Conservation (phyloP, 2,888 invertebrate species). For the Monopis laevigella region DNA sequence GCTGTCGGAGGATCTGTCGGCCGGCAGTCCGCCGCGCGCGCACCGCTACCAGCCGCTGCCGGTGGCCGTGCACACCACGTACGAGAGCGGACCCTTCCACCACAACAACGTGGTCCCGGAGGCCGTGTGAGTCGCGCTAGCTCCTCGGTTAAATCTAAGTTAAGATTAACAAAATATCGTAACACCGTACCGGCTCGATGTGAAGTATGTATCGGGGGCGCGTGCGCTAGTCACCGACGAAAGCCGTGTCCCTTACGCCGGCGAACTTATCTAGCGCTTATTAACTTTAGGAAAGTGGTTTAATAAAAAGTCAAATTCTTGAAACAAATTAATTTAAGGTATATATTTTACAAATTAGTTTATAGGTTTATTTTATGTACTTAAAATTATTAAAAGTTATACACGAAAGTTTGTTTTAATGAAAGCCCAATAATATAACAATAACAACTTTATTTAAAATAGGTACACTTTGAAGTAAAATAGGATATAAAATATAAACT, state of each 20-base stretch:
- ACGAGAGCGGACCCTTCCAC: constrained; percentile 71
- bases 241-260: neutral
- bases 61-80: constrained; percentile 50
- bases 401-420: constrained; percentile 36
- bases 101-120: constrained; percentile 71
- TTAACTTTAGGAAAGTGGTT: constrained; percentile 17
- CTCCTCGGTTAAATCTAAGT: constrained; percentile 13
- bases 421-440: neutral
- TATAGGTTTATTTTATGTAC: constrained; percentile 67
- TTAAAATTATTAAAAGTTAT: constrained; percentile 66
- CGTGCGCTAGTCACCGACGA: neutral
- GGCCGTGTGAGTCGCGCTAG: constrained; percentile 55
- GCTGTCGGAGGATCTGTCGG: constrained; percentile 78
- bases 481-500: no score
- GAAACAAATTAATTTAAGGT: constrained; percentile 66
- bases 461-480: no score
- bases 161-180: constrained; percentile 40
- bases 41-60: constrained; percentile 71
- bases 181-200: constrained; percentile 41
- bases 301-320: constrained; percentile 63
- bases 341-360: constrained; percentile 68
- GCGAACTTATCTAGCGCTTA: constrained; percentile 50
- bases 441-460: neutral
- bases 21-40: constrained; percentile 74
- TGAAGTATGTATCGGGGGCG: neutral